Evolutionary conservation across 2,888 invertebrate genomes (phyloP), one percentile per base, ranked within the genome.

Genomic region (Nephrocerus scutellatus): DNA sequence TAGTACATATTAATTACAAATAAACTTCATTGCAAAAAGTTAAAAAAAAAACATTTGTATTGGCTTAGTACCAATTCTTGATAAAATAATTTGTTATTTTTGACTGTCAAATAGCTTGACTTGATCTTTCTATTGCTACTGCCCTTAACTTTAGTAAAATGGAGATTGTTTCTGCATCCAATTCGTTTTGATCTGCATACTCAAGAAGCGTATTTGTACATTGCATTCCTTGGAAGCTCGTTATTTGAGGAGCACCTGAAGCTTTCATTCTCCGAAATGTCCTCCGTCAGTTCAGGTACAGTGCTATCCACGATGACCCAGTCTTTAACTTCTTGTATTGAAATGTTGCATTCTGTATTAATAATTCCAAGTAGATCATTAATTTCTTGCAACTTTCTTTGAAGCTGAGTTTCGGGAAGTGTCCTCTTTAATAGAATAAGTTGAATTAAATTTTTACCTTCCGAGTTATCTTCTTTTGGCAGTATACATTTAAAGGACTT

Each of bases 61-160:
- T n/a, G n/a, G n/a, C n/a, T n/a, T n/a, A n/a, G n/a, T n/a, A n/a
- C n/a, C n/a, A n/a, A n/a, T n/a, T n/a, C n/a, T n/a, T n/a, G n/a
- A n/a, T n/a, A n/a, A n/a, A n/a, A n/a, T n/a, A n/a, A n/a, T n/a
- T n/a, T n/a, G n/a, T n/a, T n/a, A n/a, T n/a, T n/a, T n/a, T n/a
- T n/a, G 36, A 14, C 30, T 36, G 22, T 5, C 28, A 9, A 29
- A 36, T 36, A 36, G 36, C 36, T 29, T 22, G 29, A 29, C 29
- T 29, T 36, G 29, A 36, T 29, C 28, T 28, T 36, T 28, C 29
- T 26, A 28, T 35, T 35, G 20, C 26, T 35, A 21, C 28, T 36
- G 36, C 22, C 21, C 16, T 36, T 29, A 29, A 29, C 29, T 28
- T 36, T 3, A 30, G 36, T 10, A 21, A 29, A 15, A 7, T 36